These are phyloP conservation scores for Crenichthys baileyi DNA, from an alignment of 2,797 vertebrate species.

Conservation along the genomic window DNA sequence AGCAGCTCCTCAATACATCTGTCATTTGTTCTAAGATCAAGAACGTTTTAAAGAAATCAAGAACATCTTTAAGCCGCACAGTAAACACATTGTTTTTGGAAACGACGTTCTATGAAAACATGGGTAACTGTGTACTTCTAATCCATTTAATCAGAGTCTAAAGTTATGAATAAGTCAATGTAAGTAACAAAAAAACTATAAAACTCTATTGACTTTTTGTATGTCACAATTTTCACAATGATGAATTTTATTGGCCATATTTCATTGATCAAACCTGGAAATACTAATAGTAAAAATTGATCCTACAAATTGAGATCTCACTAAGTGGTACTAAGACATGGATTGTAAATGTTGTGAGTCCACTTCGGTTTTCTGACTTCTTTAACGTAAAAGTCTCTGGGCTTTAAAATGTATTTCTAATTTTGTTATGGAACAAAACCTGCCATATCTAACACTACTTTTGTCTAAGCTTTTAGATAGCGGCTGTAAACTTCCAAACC, in stretches of 20 bases:
- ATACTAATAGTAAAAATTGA: not conserved
- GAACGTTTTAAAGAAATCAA: not conserved
- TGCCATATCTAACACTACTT: not conserved
- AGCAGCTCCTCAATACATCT: not conserved
- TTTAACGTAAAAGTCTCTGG: not conserved
- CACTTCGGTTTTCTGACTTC: not conserved
- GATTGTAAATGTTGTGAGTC: no score
- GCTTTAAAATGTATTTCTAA: not conserved
- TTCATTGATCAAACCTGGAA: not conserved
- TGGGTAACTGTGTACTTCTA: not conserved
- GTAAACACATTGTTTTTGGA: not conserved
- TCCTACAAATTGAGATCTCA: no score
- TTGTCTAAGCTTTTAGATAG: not conserved
- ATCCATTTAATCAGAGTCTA: not conserved
- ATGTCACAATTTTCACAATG: not conserved
- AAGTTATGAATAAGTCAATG: not conserved
- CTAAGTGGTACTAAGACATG: no score
- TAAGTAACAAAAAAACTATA: no score
- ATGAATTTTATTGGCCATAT: slow-evolving; percentile 2
- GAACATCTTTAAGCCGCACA: not conserved
- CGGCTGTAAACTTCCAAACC: not conserved
- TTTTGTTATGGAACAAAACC: not conserved
- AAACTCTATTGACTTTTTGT: not conserved
- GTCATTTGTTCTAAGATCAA: not conserved
- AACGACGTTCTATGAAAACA: not conserved